Percentiles rank a stretch among this genome's conserved stretches.
Conservation (phyloP, 1,140 invertebrate species). For the Hylaeus anthracinus region DNA sequence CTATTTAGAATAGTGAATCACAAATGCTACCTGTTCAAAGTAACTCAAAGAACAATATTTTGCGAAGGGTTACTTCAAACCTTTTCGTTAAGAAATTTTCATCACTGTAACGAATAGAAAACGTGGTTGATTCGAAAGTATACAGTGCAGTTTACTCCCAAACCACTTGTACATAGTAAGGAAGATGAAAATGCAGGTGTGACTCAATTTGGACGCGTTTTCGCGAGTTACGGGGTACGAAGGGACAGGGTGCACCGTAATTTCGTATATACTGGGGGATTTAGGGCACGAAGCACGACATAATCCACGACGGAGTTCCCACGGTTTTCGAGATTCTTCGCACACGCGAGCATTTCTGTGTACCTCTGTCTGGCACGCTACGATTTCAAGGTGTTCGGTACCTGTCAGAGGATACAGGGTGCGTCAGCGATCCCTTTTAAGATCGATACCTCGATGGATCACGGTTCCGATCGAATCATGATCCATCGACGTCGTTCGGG, state of each 20-base stretch:
- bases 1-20: too few species aligned
- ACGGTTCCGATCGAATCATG: not conserved
- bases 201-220: not conserved
- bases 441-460: not conserved
- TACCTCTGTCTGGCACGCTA: slow-evolving; percentile 37
- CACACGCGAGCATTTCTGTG: slow-evolving; percentile 48
- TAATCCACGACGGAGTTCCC: slow-evolving; percentile 50
- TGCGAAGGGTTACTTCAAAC: too few species aligned
- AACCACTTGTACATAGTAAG: too few species aligned
- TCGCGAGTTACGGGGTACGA: not conserved
- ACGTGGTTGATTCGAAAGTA: too few species aligned
- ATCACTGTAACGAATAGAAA: too few species aligned
- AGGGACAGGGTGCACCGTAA: not conserved
- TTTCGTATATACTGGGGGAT: slow-evolving; percentile 1
- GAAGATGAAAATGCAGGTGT: too few species aligned
- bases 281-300: slow-evolving; percentile 13
- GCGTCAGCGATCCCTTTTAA: slow-evolving; percentile 8
- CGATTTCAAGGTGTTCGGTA: slow-evolving; percentile 43
- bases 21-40: too few species aligned
- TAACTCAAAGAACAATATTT: too few species aligned
- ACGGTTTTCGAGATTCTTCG: slow-evolving; percentile 53
- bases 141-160: too few species aligned
- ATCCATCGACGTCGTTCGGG: not conserved
- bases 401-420: slow-evolving; percentile 37
- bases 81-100: too few species aligned